Conservation (phyloP, 2,888 invertebrate species). For the Quadroppia sp. region DNA sequence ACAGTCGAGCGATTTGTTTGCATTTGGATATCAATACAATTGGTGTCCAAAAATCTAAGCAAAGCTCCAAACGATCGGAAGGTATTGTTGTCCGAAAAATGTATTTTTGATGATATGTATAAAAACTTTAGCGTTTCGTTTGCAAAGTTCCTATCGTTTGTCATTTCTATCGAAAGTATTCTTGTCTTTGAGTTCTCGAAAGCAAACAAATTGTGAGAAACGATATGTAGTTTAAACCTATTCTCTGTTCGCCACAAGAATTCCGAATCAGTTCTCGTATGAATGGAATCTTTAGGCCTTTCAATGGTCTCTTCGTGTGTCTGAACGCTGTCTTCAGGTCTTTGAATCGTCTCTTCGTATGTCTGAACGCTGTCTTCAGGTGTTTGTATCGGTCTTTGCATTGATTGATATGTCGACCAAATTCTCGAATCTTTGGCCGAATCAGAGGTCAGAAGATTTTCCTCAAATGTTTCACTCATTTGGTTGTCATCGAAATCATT, state of each 20-base stretch:
- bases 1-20: neutral
- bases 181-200: conserved; percentile 21
- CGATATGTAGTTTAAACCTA: conserved; percentile 26
- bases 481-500: neutral
- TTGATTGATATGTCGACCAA: neutral
- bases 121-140: conserved; percentile 51
- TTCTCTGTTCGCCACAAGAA: neutral
- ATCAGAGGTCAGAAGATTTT: neutral
- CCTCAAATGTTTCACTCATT: neutral
- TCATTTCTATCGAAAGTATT: conserved; percentile 25
- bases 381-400: neutral
- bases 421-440: neutral
- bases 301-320: neutral
- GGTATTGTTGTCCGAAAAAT: conserved; percentile 48
- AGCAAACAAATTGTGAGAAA: conserved; percentile 6
- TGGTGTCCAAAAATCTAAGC: conserved; percentile 33
- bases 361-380: too few relatives aligned
- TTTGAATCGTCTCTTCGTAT: too few relatives aligned
- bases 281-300: too few relatives aligned
- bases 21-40: neutral
- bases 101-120: conserved; percentile 52
- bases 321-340: neutral
- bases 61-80: conserved; percentile 39
- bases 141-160: neutral
- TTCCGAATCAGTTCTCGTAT: neutral